Conservation (phyloP, 1,140 invertebrate genomes). For the Zelostemma sp. region DNA sequence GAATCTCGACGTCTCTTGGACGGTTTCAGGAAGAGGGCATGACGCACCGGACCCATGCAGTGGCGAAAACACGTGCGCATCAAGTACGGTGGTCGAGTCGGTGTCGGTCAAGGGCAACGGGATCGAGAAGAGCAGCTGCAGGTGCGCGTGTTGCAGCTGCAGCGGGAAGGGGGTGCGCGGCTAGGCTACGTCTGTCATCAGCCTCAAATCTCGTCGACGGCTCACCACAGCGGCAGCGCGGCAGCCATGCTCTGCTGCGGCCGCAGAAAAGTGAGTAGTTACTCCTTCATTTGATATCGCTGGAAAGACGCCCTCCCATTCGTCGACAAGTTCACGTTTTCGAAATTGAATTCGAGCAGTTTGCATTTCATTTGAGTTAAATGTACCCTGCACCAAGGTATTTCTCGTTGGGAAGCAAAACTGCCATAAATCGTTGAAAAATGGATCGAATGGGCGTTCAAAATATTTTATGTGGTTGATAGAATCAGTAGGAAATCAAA, state of each 20-base stretch:
- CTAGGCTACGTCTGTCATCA: slow-evolving; percentile 68
- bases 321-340: no score
- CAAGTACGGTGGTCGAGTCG: slow-evolving; percentile 72
- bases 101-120: slow-evolving; percentile 68
- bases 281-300: no score
- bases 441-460: no score
- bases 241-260: slow-evolving; percentile 85
- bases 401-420: no score
- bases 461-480: no score
- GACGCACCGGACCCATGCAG: slow-evolving; percentile 70
- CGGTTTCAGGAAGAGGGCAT: slow-evolving; percentile 67
- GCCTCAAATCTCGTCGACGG: slow-evolving; percentile 60
- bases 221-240: slow-evolving; percentile 63
- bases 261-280: slow-evolving; percentile 78
- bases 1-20: slow-evolving; percentile 20
- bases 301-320: no score
- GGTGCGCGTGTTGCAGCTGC: slow-evolving; percentile 69
- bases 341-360: no score
- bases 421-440: no score
- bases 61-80: slow-evolving; percentile 72
- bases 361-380: no score
- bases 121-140: slow-evolving; percentile 66
- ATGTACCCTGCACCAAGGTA: no score
- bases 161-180: slow-evolving; percentile 64
- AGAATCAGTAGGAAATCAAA: no score